Conservation (phyloP, 2,797 vertebrate genomes). For the Cephalopachus bancanus region DNA sequence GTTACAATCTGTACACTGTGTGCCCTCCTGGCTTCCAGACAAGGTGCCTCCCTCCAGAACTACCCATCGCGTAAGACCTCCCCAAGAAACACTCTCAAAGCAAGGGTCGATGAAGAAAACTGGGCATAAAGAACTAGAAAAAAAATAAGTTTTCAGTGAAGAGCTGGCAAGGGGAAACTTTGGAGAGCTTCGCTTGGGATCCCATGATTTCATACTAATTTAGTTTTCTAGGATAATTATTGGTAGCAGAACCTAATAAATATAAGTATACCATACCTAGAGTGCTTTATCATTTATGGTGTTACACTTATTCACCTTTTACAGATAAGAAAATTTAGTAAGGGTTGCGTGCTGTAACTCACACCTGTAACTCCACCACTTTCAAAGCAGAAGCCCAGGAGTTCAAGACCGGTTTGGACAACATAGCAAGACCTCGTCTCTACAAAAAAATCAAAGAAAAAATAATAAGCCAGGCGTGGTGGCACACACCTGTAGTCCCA, state of each 20-base stretch:
- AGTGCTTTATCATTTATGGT: neutral
- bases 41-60: conserved; percentile 59
- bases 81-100: neutral
- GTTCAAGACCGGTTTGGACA: too few species aligned
- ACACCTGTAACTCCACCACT: too few species aligned
- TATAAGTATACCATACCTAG: neutral
- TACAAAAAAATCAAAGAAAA: too few species aligned
- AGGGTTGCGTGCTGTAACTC: too few species aligned
- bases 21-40: conserved; percentile 66
- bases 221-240: neutral
- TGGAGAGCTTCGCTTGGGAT: neutral
- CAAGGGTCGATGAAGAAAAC: neutral
- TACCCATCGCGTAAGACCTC: neutral
- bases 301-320: neutral
- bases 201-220: conserved; percentile 57
- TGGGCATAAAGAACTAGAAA: conserved; percentile 9
- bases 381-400: too few species aligned
- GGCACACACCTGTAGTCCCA: too few species aligned
- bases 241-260: neutral
- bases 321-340: neutral
- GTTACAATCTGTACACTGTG: conserved; percentile 71
- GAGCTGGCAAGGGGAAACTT: neutral
- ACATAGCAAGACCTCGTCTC: too few species aligned
- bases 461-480: too few species aligned
- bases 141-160: conserved; percentile 29